Evolutionary conservation across 2,797 vertebrate genomes (phyloP), one percentile per base, ranked within the genome.

Genomic region (Acanthurus lineatus): DNA sequence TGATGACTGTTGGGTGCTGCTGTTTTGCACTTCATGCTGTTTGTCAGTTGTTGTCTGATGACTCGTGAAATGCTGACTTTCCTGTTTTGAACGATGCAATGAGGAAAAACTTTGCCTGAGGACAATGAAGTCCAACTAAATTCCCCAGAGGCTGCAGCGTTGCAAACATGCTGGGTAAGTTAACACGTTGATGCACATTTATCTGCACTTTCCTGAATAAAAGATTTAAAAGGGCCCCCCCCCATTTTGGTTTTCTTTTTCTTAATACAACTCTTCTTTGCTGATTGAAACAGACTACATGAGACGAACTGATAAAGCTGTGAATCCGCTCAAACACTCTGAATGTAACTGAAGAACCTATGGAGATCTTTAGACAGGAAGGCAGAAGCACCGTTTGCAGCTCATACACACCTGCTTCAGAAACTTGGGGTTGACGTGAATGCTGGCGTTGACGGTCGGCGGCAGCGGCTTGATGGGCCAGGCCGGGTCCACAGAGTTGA

Each of bases 351-450:
- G 1, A 19, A 22, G 14, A 7, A 40, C 64, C 16, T 12, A 2
- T 12, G 11, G 7, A 48, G 51, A 15, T 3, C 8, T 44, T 9
- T 5, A 6, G 1, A 16, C 5, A 35, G 12, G 7, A 20, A 10
- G 25, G 54, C 58, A 40, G 17, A 4, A 12, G 62, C 11, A 38
- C 3, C 14, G 54, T 53, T 5, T 16, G 47, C 10, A 17, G 51
- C 25, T 0, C 58, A 75, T 84, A 91, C 92, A 73, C 74, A 99
- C 98, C 97, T 96, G 97, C 86, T 99, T 99, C 88, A 99, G 94
- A 94, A 99, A 99, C 93, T 97, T 98, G 79, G 98, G 98, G 94
- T 99, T 99, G 94, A 99, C 97, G 76, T 99, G 98, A 92, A 99
- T 99, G 95, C 97, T 99, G 94, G 97, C 96, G 85, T 98, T 98